These are phyloP conservation scores for Phania funesta DNA, from an alignment of 2,888 invertebrate species.

Conservation along the genomic window DNA sequence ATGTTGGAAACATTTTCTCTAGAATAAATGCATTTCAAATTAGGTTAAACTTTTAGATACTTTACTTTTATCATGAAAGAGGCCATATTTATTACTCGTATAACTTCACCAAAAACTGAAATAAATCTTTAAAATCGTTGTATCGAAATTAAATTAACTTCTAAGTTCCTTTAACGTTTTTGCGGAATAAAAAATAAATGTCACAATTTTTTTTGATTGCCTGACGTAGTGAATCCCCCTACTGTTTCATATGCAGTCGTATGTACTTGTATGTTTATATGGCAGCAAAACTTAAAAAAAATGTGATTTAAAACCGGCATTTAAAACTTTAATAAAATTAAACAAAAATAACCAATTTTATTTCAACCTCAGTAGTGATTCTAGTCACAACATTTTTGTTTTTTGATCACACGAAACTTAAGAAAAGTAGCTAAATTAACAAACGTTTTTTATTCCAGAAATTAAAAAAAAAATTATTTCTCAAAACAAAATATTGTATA, in stretches of 20 bases:
- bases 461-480: background rate
- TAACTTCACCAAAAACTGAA: too few species aligned
- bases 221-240: slow-evolving; percentile 11
- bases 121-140: too few species aligned
- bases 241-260: slow-evolving; percentile 7
- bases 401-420: slow-evolving; percentile 16
- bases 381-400: slow-evolving; percentile 48
- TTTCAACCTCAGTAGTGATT: slow-evolving; percentile 51
- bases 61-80: too few species aligned
- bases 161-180: too few species aligned
- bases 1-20: too few species aligned
- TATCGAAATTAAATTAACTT: too few species aligned
- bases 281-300: slow-evolving; percentile 24
- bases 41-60: too few species aligned
- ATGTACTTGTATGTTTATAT: slow-evolving; percentile 4
- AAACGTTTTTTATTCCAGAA: background rate
- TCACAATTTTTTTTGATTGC: background rate
- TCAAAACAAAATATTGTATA: background rate
- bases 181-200: background rate
- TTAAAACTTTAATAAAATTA: slow-evolving; percentile 41
- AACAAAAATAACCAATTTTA: slow-evolving; percentile 45
- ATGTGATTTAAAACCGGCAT: slow-evolving; percentile 60
- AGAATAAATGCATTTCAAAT: too few species aligned
- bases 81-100: too few species aligned
- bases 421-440: background rate